These are phyloP conservation scores for Trinorchestia longiramus DNA, from an alignment of 1,140 invertebrate species.

Conservation along the genomic window DNA sequence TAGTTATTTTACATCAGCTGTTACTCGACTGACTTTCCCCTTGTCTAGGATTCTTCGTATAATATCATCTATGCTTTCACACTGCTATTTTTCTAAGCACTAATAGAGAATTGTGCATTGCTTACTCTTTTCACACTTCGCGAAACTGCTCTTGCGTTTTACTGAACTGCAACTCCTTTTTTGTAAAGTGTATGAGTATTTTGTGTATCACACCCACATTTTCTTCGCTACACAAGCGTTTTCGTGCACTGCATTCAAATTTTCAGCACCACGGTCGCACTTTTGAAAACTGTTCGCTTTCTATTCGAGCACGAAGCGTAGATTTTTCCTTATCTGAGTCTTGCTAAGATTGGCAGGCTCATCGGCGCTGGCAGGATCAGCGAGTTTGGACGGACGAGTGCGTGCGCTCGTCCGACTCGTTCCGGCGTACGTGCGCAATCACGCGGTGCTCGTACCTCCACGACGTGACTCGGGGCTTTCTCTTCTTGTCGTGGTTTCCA, in stretches of 20 bases:
- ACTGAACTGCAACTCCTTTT: no score
- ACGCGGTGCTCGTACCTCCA: neutral
- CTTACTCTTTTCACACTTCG: neutral
- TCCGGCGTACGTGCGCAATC: conserved; percentile 3
- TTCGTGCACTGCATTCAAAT: neutral
- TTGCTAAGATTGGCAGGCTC: neutral
- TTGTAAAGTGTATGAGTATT: neutral
- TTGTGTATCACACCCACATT: neutral
- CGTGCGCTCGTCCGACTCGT: neutral
- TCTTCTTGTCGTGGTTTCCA: neutral
- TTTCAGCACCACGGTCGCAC: neutral
- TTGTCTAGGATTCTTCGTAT: no score
- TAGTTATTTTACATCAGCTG: no score
- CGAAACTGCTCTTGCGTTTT: no score
- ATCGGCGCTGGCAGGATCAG: neutral
- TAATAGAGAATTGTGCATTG: neutral
- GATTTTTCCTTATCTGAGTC: neutral
- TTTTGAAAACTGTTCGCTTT: neutral
- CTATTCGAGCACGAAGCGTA: neutral
- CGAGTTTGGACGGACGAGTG: conserved; percentile 4
- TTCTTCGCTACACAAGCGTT: neutral
- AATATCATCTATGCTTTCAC: no score
- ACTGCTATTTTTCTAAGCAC: no score
- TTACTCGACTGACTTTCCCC: no score
- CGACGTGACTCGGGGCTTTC: neutral